Evolutionary conservation across 2,797 vertebrate species (phyloP), one percentile per base, ranked within the genome.

Genomic region (Malurus leucopterus): DNA sequence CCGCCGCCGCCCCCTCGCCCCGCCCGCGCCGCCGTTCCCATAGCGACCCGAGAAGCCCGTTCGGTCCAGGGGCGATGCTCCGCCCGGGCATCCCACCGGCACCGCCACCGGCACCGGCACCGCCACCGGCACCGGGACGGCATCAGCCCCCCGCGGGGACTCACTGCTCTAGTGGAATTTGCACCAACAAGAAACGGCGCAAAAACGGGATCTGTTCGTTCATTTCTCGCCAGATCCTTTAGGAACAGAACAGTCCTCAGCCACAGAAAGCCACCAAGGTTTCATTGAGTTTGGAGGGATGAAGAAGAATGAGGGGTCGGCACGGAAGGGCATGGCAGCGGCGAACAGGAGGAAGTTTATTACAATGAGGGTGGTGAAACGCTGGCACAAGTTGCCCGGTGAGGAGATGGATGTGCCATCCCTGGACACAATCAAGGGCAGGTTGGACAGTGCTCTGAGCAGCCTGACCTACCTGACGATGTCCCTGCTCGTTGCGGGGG

Each of bases 11-110:
- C n/a, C 50, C 17, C 53, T 64, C 82, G 57, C 70, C 70, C 47
- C 50, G 71, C 85, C 49, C 57, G 75, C 91, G 41, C 92, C 81
- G 87, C 21, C 4, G 97, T 96, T 96, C 93, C 94, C 79, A 29
- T 92, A 30, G 95, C 51, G 93, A 97, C 94, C 34, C 68, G 84
- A 40, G 93, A 87, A 78, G 85, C 86, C 85, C 13, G 2, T 1
- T 16, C 8, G 68, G 55, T 15, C 57, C 63, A 0, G 50, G 20
- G 34, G 40, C 59, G 29, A 61, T 38, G 57, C 38, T 13, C 70
- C 26, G 43, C 47, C 41, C 46, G 41, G 36, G 49, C n/a, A n/a
- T 14, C 54, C 59, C 27, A 26, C 24, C 53, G 20, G 34, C 46
- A 51, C 38, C 38, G 30, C 29, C 65, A 49, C 38, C 50, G 30